Evolutionary conservation across 2,113 vertebrate species (phyloP).

Genomic region (Galeopterus variegatus): DNA sequence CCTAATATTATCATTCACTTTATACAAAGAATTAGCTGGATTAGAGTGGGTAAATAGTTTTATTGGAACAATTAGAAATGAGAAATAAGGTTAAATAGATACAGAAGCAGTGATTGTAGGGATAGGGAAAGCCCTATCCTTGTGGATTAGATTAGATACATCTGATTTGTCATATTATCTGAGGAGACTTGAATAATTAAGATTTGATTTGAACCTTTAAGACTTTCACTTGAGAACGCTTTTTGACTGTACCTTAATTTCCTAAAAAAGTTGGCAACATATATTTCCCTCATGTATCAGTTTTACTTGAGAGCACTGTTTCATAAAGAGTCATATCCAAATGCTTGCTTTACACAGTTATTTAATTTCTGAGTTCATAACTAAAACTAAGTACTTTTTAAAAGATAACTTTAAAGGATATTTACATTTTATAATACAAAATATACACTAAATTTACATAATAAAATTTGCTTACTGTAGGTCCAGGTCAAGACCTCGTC

Average conservation of each 20-base stretch:
- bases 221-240: background rate
- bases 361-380: constrained; percentile 34
- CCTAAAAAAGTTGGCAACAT: background rate
- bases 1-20: background rate
- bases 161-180: constrained; percentile 48
- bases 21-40: background rate
- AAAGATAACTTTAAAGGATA: background rate
- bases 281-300: background rate
- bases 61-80: constrained; percentile 6
- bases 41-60: background rate
- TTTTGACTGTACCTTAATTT: constrained; percentile 50
- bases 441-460: constrained; percentile 26
- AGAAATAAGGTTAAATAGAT: constrained; percentile 23
- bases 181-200: background rate
- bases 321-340: constrained; percentile 29
- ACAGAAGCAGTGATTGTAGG: constrained; percentile 12
- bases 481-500: constrained; percentile 92
- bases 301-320: constrained; percentile 30
- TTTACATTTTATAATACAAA: background rate
- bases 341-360: constrained; percentile 9
- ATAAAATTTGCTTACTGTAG: constrained; percentile 84
- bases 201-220: background rate
- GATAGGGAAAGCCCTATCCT: background rate
- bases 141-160: background rate
- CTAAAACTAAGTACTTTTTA: constrained; percentile 39